A percentile compares a stretch with the other conserved stretches of the same genome.
These are phyloP conservation scores for Heptranchias perlo DNA, from an alignment of 2,113 vertebrate species.

Conservation along the genomic window DNA sequence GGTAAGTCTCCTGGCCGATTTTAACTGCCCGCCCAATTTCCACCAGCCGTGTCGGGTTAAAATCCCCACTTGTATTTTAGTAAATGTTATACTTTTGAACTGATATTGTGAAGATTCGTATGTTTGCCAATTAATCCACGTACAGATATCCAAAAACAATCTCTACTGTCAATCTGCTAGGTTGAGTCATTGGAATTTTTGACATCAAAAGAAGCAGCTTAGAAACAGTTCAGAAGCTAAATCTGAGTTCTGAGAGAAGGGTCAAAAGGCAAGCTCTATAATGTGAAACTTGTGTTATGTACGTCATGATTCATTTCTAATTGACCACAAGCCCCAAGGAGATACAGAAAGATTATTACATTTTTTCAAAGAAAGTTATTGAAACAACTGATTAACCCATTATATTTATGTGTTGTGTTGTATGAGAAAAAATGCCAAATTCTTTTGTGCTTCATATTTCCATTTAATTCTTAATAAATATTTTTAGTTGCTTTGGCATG, in stretches of 20 bases:
- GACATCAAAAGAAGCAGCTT: neutral
- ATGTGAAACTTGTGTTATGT: neutral
- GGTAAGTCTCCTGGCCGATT: neutral
- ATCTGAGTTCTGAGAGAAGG: neutral
- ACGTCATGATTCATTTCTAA: neutral
- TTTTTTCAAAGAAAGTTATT: neutral
- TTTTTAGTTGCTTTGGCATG: neutral
- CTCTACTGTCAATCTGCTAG: neutral
- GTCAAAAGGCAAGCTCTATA: neutral
- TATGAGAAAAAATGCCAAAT: neutral
- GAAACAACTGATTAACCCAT: neutral
- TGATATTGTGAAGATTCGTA: neutral
- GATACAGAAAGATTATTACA: neutral
- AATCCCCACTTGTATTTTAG: neutral
- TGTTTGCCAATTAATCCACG: neutral
- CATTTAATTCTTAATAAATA: neutral
- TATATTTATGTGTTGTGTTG: neutral
- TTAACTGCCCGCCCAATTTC: neutral
- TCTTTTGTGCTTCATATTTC: neutral
- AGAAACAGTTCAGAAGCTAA: neutral
- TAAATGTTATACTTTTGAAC: neutral
- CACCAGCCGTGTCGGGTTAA: neutral
- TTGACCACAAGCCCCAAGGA: neutral
- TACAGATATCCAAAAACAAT: neutral
- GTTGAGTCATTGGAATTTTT: neutral